Percentiles rank a stretch among this genome's conserved stretches.
phyloP scores from a whole-genome alignment of 2,797 vertebrate species.

The Molothrus aeneus region DNA sequence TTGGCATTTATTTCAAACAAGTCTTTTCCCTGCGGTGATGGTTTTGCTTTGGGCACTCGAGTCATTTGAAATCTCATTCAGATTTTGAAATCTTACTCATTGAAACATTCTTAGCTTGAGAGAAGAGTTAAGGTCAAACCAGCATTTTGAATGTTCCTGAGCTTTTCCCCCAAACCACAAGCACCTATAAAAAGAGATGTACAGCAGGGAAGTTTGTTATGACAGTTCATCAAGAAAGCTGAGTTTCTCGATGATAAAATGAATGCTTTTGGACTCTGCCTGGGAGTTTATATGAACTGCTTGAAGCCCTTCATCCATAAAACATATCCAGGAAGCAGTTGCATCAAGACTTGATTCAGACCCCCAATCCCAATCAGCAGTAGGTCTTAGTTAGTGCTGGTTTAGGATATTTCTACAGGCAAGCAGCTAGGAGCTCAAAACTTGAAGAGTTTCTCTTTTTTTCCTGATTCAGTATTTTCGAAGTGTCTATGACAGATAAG shows the following conservation, averaged over 20 bases:
- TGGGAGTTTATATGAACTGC: not conserved
- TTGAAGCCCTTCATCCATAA: not conserved
- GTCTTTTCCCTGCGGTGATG: constrained; percentile 7
- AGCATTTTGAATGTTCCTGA: constrained; percentile 5
- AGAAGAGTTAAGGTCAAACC: constrained; percentile 22
- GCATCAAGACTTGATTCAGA: not conserved
- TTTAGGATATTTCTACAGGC: not conserved
- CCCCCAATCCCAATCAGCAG: not conserved
- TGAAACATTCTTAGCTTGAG: constrained; percentile 37
- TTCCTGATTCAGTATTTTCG: not conserved
- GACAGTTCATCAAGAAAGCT: not conserved
- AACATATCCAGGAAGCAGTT: not conserved
- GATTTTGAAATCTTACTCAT: constrained; percentile 49
- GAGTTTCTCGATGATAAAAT: not conserved
- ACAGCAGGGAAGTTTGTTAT: constrained; percentile 2
- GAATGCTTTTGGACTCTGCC: constrained; percentile 3
- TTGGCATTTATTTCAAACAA: constrained; percentile 49
- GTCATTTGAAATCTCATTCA: constrained; percentile 54
- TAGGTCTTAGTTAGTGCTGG: not conserved
- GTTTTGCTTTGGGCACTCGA: constrained; percentile 41
- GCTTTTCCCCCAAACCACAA: constrained; percentile 15
- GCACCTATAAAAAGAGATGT: not conserved
- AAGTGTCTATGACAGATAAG: not conserved
- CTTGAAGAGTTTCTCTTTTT: not conserved
- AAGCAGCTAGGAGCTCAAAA: not conserved